Percentiles rank a stretch among this genome's conserved stretches.
These are phyloP conservation scores for Pipistrellus pipistrellus DNA, from an alignment of 2,797 vertebrate species.

Conservation along the genomic window DNA sequence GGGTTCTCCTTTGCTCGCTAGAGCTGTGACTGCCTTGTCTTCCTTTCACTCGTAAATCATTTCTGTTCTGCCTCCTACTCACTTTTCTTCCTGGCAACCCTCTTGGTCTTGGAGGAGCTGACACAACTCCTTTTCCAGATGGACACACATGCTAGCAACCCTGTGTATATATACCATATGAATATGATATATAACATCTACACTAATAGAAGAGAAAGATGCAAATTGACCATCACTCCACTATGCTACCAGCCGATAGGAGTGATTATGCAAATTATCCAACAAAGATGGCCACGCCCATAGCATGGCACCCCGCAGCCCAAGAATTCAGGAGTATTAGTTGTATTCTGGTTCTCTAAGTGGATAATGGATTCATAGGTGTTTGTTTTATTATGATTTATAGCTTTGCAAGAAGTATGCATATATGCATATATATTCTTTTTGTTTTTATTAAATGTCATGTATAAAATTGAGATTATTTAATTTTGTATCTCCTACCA, in stretches of 20 bases:
- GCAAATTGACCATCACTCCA: too few species aligned
- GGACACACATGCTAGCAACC: neutral
- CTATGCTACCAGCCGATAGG: too few species aligned
- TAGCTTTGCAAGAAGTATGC: neutral
- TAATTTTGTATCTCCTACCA: neutral
- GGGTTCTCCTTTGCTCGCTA: neutral
- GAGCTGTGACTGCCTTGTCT: neutral
- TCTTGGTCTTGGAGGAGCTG: neutral
- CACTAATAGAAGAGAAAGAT: too few species aligned
- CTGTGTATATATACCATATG: neutral
- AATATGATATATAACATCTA: too few species aligned
- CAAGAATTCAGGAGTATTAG: neutral
- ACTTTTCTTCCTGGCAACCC: neutral
- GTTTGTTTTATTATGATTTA: neutral
- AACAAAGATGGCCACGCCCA: too few species aligned
- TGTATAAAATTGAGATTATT: constrained; percentile 6
- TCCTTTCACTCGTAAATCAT: neutral
- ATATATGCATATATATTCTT: neutral
- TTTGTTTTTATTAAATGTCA: neutral
- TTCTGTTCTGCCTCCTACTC: neutral
- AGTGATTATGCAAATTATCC: too few species aligned
- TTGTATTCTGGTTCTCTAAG: neutral
- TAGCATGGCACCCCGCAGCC: too few species aligned
- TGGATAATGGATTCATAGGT: neutral
- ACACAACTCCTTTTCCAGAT: neutral